Conservation (phyloP, 92 coral and sea anemone species). For the Porites lobata region DNA sequence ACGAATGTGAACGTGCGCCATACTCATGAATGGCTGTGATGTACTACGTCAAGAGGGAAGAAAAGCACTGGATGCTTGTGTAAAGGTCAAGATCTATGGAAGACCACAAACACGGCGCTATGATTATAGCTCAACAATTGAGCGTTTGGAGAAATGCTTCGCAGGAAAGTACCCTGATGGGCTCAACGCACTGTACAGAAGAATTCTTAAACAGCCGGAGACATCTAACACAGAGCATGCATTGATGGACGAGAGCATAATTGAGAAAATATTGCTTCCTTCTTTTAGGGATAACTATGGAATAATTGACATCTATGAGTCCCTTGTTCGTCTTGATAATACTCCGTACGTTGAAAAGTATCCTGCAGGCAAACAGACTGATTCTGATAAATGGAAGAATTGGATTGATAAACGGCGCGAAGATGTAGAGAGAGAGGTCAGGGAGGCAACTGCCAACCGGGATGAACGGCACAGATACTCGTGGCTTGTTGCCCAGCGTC, state of each 20-base stretch:
- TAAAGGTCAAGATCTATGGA: constrained; percentile 9
- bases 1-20: neutral
- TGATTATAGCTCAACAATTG: neutral
- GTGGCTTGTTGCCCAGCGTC: constrained; percentile 33
- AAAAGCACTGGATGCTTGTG: constrained; percentile 25
- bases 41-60: constrained; percentile 18
- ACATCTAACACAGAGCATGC: neutral
- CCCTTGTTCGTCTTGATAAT: constrained; percentile 1
- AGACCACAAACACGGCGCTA: neutral
- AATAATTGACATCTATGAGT: neutral
- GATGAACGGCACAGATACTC: neutral
- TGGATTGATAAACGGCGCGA: neutral
- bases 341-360: neutral
- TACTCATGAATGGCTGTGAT: constrained; percentile 3
- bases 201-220: too few relatives aligned
- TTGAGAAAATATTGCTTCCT: neutral
- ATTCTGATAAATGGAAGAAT: neutral
- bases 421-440: neutral
- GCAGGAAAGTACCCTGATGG: constrained; percentile 9
- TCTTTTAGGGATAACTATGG: neutral
- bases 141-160: neutral
- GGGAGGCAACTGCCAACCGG: neutral
- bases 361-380: neutral
- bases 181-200: fast-evolving
- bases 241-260: neutral